A percentile compares a stretch with the other conserved stretches of the same genome.
Conservation (phyloP, 2,113 vertebrate genomes). For the Rhinichthys klamathensis region DNA sequence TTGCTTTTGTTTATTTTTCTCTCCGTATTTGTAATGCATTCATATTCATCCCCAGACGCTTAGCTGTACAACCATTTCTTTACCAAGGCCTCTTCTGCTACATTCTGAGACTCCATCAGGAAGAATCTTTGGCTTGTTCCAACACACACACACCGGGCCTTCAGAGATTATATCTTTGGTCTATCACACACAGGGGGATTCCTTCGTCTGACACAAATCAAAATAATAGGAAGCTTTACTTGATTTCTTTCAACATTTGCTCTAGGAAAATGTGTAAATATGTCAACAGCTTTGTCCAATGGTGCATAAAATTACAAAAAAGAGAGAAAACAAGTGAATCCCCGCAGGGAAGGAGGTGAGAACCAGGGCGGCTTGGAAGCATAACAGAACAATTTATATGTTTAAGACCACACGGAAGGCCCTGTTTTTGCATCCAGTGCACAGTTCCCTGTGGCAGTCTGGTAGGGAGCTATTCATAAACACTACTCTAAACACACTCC, state of each 20-base stretch:
- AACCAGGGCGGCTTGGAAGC: constrained; percentile 42
- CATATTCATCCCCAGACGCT: constrained; percentile 53
- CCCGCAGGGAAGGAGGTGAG: constrained; percentile 36
- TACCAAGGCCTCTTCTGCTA: constrained; percentile 30
- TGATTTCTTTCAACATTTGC: constrained; percentile 62
- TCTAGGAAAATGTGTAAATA: constrained; percentile 64
- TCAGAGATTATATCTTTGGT: constrained; percentile 43
- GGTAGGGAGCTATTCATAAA: constrained; percentile 1
- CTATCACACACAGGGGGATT: constrained; percentile 49
- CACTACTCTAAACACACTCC: constrained; percentile 27
- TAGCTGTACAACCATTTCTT: constrained; percentile 45
- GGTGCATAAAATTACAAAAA: constrained; percentile 61
- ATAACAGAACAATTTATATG: constrained; percentile 40
- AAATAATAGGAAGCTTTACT: constrained; percentile 63
- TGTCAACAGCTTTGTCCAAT: constrained; percentile 60
- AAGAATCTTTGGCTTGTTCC: constrained; percentile 30
- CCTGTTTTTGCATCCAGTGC: background rate
- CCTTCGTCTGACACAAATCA: constrained; percentile 63
- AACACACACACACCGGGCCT: background rate
- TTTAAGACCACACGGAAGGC: constrained; percentile 9
- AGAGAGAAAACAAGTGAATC: constrained; percentile 34
- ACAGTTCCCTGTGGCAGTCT: background rate
- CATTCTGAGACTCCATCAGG: constrained; percentile 27
- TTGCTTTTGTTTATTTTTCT: constrained; percentile 47
- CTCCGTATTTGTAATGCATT: constrained; percentile 49